Base-by-base conservation (phyloP, 2,797 vertebrate species). In the Pogonophryne albipinna region DNA sequence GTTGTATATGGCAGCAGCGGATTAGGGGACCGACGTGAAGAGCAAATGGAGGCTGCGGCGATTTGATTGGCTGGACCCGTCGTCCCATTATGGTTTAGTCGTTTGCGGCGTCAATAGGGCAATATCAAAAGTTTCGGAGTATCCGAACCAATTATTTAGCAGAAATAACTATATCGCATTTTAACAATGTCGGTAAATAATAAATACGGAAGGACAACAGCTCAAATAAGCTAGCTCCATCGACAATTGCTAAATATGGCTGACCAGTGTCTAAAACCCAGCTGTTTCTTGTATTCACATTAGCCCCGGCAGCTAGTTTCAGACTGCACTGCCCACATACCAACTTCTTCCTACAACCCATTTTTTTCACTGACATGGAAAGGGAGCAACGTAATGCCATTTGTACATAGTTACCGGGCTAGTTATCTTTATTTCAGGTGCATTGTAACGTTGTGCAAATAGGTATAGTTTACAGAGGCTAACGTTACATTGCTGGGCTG, bases 11-110 rank as follows among this genome's bases (percentile, higher is more conserved):
- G 68, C 74, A 82, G 75, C 76, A 52, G 68, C 16, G 87, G 85
- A 85, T 87, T 87, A 87, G 72, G 73, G 65, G 77, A 83, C 60
- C 67, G 74, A 89, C 79, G 76, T 78, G 87, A 82, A 76, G 89
- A 88, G 92, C 92, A 94, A 94, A 94, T 93, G 91, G 92, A 93
- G 88, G 86, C 84, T 76, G 88, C 74, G 42, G 66, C 63, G 64
- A 80, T 84, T 13, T 85, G 82, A 93, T 93, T 92, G 92, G 94
- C 68, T 68, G 64, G 41, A 60, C 52, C 46, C 55, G 68, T 12
- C 65, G 87, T 93, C 93, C 79, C 63, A 84, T 69, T 78, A 75
- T 70, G 53, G 57, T 65, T 79, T 81, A 83, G 69, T 85, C 71
- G 75, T 65, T 77, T 74, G 44, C 84, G 69, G 73, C 84, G 83